These are phyloP conservation scores for Pangasianodon hypophthalmus DNA, from an alignment of 2,113 vertebrate genomes.

Conservation along the genomic window DNA sequence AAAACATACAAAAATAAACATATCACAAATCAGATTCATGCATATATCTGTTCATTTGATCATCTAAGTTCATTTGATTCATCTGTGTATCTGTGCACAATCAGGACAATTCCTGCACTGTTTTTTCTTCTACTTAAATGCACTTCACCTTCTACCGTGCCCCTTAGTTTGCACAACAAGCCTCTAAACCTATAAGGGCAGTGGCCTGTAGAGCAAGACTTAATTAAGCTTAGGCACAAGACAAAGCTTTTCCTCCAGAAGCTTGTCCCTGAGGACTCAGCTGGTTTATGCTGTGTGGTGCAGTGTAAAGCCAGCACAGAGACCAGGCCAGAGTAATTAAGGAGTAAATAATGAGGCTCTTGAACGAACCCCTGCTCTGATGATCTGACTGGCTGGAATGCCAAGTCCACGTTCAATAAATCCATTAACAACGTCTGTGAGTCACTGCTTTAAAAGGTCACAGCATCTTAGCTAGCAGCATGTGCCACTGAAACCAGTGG, in stretches of 20 bases:
- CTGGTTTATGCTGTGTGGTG: conserved; percentile 41
- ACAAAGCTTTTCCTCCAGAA: conserved; percentile 41
- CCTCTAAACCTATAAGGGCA: conserved; percentile 34
- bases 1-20: background rate
- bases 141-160: background rate
- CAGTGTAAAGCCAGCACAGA: conserved; percentile 28
- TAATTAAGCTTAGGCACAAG: conserved; percentile 56
- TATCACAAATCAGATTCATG: background rate
- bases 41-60: background rate
- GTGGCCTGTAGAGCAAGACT: conserved; percentile 28
- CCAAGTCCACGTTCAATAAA: conserved; percentile 55
- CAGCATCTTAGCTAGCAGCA: conserved; percentile 2
- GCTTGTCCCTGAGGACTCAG: conserved; percentile 35
- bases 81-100: background rate
- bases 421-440: conserved; percentile 51
- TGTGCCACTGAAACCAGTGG: background rate
- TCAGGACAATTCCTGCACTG: background rate
- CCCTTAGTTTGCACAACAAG: conserved; percentile 31
- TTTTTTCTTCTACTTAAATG: background rate
- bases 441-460: conserved; percentile 44
- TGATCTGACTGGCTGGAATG: conserved; percentile 38
- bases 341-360: conserved; percentile 59
- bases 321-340: conserved; percentile 56
- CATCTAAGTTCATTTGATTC: background rate
- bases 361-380: conserved; percentile 44